Conservation (phyloP, 2,797 vertebrate species). For the Megaceryle alcyon region DNA sequence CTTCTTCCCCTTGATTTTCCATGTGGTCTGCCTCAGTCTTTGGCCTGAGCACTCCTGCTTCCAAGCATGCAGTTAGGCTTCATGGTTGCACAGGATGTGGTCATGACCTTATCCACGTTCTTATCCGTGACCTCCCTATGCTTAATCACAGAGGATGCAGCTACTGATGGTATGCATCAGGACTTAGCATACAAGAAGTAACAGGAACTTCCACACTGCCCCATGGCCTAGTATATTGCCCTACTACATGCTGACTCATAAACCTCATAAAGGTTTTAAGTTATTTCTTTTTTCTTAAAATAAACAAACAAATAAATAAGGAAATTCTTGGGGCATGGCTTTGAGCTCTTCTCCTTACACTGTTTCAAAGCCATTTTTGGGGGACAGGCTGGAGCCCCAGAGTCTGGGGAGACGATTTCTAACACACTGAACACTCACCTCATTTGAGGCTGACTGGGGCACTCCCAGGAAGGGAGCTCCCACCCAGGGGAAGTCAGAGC, state of each 20-base stretch:
- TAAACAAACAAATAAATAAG: neutral
- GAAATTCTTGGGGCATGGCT: neutral
- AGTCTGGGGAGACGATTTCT: neutral
- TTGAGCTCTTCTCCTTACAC: neutral
- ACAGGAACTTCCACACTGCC: neutral
- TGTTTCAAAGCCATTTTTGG: neutral
- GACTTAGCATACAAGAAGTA: neutral
- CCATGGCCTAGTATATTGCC: neutral
- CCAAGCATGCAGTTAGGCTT: neutral
- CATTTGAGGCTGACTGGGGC: fast-evolving
- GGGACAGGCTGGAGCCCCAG: neutral
- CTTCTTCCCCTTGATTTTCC: neutral
- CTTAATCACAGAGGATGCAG: neutral
- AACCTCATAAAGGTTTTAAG: neutral
- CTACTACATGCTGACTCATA: neutral
- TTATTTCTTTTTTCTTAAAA: neutral
- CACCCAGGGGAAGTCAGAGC: neutral
- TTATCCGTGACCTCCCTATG: neutral
- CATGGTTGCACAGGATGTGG: neutral
- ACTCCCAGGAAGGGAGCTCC: neutral
- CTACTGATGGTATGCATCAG: fast-evolving
- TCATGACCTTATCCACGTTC: neutral
- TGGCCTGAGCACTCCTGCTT: neutral
- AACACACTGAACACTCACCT: neutral
- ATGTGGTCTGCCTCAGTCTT: neutral